Conservation (phyloP, 2,888 invertebrate species). For the Meiosimyza decipiens region DNA sequence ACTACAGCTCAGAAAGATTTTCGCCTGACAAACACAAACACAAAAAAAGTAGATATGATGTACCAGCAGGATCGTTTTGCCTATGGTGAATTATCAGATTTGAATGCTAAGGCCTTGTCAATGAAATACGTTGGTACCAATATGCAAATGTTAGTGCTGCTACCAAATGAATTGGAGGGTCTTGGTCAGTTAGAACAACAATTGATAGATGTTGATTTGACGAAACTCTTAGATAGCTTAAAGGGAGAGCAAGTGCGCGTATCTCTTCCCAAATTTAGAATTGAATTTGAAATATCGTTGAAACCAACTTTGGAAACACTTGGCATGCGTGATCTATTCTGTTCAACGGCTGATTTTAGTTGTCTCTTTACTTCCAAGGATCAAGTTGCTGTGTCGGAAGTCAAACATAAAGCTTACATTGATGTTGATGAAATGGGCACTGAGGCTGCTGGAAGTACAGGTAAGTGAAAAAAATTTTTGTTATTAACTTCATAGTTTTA, state of each 20-base stretch:
- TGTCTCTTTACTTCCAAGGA: slow-evolving; percentile 65
- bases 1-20: slow-evolving; percentile 74
- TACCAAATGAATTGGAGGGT: slow-evolving; percentile 78
- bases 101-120: slow-evolving; percentile 73
- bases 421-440: slow-evolving; percentile 90
- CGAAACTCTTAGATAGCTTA: slow-evolving; percentile 68
- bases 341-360: slow-evolving; percentile 69
- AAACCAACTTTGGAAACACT: slow-evolving; percentile 72
- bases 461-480: slow-evolving; percentile 47
- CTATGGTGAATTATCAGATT: slow-evolving; percentile 66
- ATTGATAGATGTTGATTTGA: slow-evolving; percentile 70
- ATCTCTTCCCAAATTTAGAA: slow-evolving; percentile 81
- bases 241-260: slow-evolving; percentile 69
- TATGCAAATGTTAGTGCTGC: slow-evolving; percentile 79
- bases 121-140: slow-evolving; percentile 77
- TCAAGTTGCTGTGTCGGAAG: slow-evolving; percentile 72
- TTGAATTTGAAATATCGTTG: slow-evolving; percentile 79
- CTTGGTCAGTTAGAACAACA: slow-evolving; percentile 73
- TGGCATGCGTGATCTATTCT: slow-evolving; percentile 77
- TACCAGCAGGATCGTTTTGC: slow-evolving; percentile 67
- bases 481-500: too few relatives aligned
- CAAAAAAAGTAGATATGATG: slow-evolving; percentile 76
- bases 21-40: slow-evolving; percentile 69
- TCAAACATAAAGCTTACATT: slow-evolving; percentile 86
- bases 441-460: slow-evolving; percentile 87